A percentile compares a stretch with the other conserved stretches of the same genome.
phyloP scores from a whole-genome alignment of 2,797 vertebrate genomes.

The Sarcoramphus papa region DNA sequence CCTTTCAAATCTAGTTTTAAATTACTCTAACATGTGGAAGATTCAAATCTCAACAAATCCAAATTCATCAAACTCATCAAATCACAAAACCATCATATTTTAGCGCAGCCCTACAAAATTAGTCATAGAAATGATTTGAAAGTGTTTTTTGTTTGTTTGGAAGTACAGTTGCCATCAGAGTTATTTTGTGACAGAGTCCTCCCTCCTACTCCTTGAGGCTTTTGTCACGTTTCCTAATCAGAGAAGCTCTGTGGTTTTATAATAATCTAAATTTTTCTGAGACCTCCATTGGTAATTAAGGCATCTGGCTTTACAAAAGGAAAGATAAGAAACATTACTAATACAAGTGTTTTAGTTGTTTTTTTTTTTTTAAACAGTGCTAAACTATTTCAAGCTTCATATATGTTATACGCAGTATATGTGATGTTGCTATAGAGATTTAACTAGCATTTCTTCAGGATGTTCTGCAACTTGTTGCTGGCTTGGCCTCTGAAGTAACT shows the following conservation, averaged over 20 bases:
- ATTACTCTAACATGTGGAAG: neutral
- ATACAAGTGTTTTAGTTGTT: neutral
- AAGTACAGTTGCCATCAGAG: neutral
- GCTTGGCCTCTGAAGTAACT: neutral
- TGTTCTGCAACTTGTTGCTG: neutral
- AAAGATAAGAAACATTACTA: neutral
- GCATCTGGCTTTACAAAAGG: conserved; percentile 19
- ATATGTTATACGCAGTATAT: neutral
- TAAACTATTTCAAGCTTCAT: neutral
- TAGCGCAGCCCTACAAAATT: neutral
- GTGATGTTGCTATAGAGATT: neutral
- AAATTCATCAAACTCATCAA: neutral
- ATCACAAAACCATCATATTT: neutral
- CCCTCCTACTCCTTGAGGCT: neutral
- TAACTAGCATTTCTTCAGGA: neutral
- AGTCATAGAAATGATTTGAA: neutral
- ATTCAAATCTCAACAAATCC: neutral
- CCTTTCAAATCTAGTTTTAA: neutral
- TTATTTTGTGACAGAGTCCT: neutral
- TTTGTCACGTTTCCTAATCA: neutral
- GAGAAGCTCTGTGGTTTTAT: neutral
- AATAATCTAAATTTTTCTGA: neutral
- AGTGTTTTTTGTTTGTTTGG: neutral
- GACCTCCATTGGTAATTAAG: conserved; percentile 16
- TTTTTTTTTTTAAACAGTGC: neutral